Evolutionary conservation across 37 sponge, comb jelly and placozoan species (phyloP).

Genomic region (Trichoplax adhaerens): DNA sequence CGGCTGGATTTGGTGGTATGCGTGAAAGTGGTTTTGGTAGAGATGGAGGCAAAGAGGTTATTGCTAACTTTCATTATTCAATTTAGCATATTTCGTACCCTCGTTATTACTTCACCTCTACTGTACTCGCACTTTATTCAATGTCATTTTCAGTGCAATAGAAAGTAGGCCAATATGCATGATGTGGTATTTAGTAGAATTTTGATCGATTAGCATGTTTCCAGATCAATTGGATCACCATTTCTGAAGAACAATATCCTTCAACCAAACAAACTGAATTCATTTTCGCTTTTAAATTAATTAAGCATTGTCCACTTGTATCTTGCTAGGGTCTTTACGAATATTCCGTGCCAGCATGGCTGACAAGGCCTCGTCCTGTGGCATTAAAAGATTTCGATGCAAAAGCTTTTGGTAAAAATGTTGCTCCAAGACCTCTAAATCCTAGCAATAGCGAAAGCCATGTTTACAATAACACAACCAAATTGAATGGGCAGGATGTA

Average conservation of each 20-base stretch:
- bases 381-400: constrained; percentile 38
- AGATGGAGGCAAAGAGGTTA: constrained; percentile 87
- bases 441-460: constrained; percentile 46
- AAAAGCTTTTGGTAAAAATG: constrained; percentile 47
- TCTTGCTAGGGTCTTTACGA: constrained; percentile 63
- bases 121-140: no score
- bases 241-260: no score
- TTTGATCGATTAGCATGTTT: no score
- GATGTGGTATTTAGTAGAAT: no score
- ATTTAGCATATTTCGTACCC: no score
- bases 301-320: not conserved
- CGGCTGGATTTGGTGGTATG: constrained; percentile 86
- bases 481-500: constrained; percentile 26
- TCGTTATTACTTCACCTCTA: no score
- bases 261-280: no score
- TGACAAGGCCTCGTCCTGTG: constrained; percentile 24
- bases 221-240: no score
- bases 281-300: no score
- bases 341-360: constrained; percentile 74
- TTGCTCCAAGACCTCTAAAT: constrained; percentile 76
- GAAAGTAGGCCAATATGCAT: no score
- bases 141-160: no score
- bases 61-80: not conserved
- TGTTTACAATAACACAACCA: constrained; percentile 26
- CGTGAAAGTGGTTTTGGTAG: constrained; percentile 87